Percentiles rank a stretch among this genome's conserved stretches.
Conservation (phyloP, 2,888 invertebrate species). For the Hydropsyche betteni region DNA sequence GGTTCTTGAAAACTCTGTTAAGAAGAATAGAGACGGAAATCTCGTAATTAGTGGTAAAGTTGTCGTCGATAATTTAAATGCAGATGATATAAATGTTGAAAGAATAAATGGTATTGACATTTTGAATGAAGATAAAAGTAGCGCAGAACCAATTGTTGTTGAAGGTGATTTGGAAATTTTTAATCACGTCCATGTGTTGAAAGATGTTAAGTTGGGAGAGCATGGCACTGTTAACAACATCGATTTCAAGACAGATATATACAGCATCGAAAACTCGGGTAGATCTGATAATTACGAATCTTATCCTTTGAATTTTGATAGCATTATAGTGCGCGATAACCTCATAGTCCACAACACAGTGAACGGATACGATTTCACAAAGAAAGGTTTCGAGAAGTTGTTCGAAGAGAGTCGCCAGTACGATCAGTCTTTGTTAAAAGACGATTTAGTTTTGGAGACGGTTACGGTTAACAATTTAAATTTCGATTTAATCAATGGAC, state of each 20-base stretch:
- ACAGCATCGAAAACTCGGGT: not conserved
- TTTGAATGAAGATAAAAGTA: conserved; percentile 33
- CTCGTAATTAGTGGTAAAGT: conserved; percentile 45
- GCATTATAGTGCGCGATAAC: conserved; percentile 37
- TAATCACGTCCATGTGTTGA: conserved; percentile 43
- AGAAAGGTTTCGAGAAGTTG: conserved; percentile 34
- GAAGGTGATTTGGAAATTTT: conserved; percentile 45
- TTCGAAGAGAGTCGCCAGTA: conserved; percentile 34
- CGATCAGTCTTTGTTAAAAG: conserved; percentile 45
- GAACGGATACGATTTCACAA: conserved; percentile 42
- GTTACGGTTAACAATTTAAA: conserved; percentile 53
- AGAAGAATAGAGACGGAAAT: conserved; percentile 41
- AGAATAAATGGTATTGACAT: conserved; percentile 55
- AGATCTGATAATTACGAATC: conserved; percentile 26
- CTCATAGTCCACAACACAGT: conserved; percentile 45
- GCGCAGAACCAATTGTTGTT: conserved; percentile 40
- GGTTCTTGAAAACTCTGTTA: conserved; percentile 41
- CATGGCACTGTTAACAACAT: conserved; percentile 46
- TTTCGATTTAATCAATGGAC: conserved; percentile 61
- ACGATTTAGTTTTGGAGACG: conserved; percentile 42
- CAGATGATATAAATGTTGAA: conserved; percentile 55
- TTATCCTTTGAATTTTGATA: conserved; percentile 45
- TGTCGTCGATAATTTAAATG: conserved; percentile 39
- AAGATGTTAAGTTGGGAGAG: conserved; percentile 42
- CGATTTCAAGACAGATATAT: conserved; percentile 48